phyloP scores from a whole-genome alignment of 2,113 vertebrate genomes.

The Desmodus rotundus region DNA sequence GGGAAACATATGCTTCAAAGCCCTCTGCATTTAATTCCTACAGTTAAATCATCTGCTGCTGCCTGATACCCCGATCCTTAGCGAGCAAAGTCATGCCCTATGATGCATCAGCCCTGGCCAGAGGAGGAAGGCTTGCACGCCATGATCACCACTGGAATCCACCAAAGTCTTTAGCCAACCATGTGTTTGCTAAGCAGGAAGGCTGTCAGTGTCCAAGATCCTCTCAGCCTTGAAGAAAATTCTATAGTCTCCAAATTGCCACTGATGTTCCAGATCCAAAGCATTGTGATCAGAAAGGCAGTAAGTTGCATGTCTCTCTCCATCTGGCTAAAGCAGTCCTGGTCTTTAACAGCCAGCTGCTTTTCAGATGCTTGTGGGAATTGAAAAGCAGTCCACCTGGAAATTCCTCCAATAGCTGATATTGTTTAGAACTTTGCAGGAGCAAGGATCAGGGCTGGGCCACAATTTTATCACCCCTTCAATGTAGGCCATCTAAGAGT shows the following conservation, averaged over 20 bases:
- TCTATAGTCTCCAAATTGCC: conserved; percentile 24
- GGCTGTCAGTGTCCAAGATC: conserved; percentile 19
- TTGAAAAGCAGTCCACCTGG: conserved; percentile 42
- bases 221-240: conserved; percentile 3
- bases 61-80: conserved; percentile 16
- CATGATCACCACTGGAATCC: conserved; percentile 33
- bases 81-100: conserved; percentile 6
- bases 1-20: conserved; percentile 24
- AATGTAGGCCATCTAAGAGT: conserved; percentile 13
- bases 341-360: not conserved
- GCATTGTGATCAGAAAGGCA: not conserved
- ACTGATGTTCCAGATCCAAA: conserved; percentile 25
- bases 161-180: conserved; percentile 47
- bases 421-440: conserved; percentile 38
- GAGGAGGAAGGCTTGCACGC: not conserved
- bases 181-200: conserved; percentile 52
- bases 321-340: conserved; percentile 1
- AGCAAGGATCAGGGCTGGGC: not conserved
- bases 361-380: conserved; percentile 30
- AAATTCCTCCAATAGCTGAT: conserved; percentile 4
- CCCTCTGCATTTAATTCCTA: conserved; percentile 27
- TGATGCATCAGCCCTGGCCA: not conserved
- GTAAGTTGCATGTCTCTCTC: not conserved
- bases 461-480: conserved; percentile 47
- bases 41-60: not conserved